Percentiles rank a stretch among this genome's conserved stretches.
Evolutionary conservation across 2,797 vertebrate species (phyloP).

Genomic region (Myiothlypis coronata): DNA sequence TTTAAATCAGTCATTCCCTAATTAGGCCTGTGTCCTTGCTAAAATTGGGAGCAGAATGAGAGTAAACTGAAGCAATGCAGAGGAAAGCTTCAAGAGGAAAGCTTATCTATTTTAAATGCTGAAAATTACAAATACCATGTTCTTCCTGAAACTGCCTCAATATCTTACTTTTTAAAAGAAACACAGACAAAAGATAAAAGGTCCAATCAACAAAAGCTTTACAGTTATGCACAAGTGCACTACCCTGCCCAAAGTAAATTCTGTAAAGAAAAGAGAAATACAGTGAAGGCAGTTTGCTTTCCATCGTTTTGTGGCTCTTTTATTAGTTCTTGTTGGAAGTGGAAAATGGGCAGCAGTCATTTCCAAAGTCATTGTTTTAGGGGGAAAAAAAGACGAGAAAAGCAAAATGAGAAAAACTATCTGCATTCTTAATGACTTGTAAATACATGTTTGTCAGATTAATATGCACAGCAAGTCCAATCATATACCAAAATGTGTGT

Average conservation of each 20-base stretch:
- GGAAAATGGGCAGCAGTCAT: background rate
- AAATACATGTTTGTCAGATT: conserved; percentile 19
- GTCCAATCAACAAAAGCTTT: background rate
- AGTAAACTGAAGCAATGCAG: background rate
- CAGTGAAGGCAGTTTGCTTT: background rate
- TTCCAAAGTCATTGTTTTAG: background rate
- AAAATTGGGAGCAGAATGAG: background rate
- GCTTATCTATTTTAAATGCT: background rate
- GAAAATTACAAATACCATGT: background rate
- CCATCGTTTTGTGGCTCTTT: background rate
- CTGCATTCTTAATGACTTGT: background rate
- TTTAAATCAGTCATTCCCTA: background rate
- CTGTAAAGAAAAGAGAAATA: background rate
- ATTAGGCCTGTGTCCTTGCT: background rate
- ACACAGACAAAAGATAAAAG: background rate
- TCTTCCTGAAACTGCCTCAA: background rate
- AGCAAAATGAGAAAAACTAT: background rate
- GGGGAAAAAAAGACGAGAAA: background rate
- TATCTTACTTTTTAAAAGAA: background rate
- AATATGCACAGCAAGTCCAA: conserved; percentile 8
- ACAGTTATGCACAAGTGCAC: background rate
- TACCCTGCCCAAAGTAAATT: background rate
- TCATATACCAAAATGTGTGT: background rate
- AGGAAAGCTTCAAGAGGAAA: background rate
- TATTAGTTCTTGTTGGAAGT: background rate